Evolutionary conservation across 2,113 vertebrate species (phyloP), one percentile per base, ranked within the genome.

Genomic region (Speoplatyrhinus poulsoni): DNA sequence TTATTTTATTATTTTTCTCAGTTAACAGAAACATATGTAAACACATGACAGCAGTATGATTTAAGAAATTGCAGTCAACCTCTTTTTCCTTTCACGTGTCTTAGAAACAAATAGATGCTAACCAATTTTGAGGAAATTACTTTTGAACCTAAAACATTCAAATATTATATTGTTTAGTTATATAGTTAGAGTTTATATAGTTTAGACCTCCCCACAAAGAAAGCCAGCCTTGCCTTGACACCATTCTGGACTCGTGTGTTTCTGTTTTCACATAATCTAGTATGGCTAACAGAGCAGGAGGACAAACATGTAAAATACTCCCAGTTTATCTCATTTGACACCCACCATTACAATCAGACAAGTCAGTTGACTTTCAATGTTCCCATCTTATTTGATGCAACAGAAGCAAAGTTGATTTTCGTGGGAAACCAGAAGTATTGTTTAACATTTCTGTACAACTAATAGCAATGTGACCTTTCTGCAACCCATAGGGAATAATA

Each of bases 231-330:
- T 60, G 47, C 13, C 71, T 26, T 53, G 50, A 55, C n/a, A 46
- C 41, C 46, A 52, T 48, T 6, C 49, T 77, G 17, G 49, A 55
- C 59, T 48, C 49, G 72, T 26, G 0, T 60, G 62, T 74, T 75
- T 77, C 19, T 48, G 75, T 73, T 56, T 53, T 76, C 70, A 66
- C 32, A 69, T 32, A 60, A 76, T 77, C 52, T 50, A 50, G 46
- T 69, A 72, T 75, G 78, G 62, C 54, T 19, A 19, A 60, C 67
- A 63, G 4, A 33, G 66, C 54, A 61, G 68, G 36, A 50, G 65
- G 67, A 69, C 0, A 0, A 66, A 74, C 72, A 80, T 70, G 70
- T 65, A 66, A 75, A 54, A 67, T 62, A 46, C 66, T 71, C 66
- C 61, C 32, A 73, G 9, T 62, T 15, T 41, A 48, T 66, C 71